A percentile compares a stretch with the other conserved stretches of the same genome.
Conservation (phyloP, 2,113 vertebrate species). For the Loxodonta africana region DNA sequence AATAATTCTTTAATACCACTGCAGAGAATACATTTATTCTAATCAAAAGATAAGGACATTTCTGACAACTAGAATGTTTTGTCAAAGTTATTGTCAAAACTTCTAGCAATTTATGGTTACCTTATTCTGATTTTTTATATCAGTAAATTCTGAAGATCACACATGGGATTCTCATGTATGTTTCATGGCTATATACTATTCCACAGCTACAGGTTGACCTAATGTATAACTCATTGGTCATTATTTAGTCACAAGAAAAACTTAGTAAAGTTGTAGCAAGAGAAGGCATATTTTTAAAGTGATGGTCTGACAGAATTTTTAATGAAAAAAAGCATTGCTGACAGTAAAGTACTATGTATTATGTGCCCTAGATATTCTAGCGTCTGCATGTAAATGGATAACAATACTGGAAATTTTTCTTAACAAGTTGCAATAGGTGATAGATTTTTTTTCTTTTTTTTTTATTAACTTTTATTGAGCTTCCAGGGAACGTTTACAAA, state of each 20-base stretch:
- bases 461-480: neutral
- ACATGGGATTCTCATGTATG: neutral
- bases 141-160: neutral
- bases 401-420: neutral
- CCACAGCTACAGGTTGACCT: neutral
- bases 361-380: neutral
- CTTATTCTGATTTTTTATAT: conserved; percentile 12
- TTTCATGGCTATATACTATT: neutral
- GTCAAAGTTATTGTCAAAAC: neutral
- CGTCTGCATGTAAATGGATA: neutral
- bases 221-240: neutral
- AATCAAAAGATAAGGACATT: neutral
- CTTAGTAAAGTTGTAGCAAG: neutral
- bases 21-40: neutral
- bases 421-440: neutral
- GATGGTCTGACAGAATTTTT: neutral
- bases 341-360: neutral
- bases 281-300: neutral
- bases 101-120: neutral
- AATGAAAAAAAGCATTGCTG: neutral
- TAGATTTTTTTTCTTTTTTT: neutral
- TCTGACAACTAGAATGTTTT: neutral
- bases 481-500: too few relatives aligned
- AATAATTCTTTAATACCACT: neutral
- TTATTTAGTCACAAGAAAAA: neutral